Percentiles rank a stretch among this genome's conserved stretches.
These are phyloP conservation scores for Origma solitaria DNA, from an alignment of 2,113 vertebrate species.

Conservation along the genomic window DNA sequence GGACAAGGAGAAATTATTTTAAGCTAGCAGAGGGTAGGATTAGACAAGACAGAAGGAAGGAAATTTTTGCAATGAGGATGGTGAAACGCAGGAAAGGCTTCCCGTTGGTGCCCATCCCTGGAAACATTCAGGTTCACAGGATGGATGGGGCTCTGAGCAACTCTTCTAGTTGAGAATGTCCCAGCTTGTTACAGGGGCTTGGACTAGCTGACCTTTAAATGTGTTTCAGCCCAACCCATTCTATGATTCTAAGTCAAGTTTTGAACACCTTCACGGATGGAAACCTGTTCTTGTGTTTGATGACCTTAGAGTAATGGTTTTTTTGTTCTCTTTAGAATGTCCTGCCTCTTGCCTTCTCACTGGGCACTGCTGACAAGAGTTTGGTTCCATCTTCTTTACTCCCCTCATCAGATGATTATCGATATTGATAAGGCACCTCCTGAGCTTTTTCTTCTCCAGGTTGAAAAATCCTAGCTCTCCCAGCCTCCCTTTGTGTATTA, in stretches of 20 bases:
- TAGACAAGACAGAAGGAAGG: not conserved
- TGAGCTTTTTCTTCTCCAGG: not conserved
- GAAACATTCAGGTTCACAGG: not conserved
- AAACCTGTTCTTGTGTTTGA: not conserved
- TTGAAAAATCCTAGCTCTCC: not conserved
- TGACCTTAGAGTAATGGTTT: not conserved
- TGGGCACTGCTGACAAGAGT: not conserved
- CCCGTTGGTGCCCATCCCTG: not conserved
- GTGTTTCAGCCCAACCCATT: not conserved
- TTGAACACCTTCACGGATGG: not conserved
- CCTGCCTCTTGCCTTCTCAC: not conserved
- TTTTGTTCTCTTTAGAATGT: not conserved
- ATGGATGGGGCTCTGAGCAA: not conserved
- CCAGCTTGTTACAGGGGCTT: not conserved
- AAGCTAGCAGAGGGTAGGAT: not conserved
- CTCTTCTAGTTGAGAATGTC: not conserved
- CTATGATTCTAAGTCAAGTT: not conserved
- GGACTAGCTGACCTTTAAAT: not conserved
- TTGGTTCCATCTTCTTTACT: not conserved
- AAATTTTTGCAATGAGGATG: not conserved
- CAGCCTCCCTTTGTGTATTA: not conserved
- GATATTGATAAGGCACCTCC: not conserved
- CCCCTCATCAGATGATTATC: not conserved
- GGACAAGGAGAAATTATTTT: not conserved
- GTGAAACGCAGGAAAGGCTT: not conserved